These are phyloP conservation scores for Umimayanthus kanabou DNA, from an alignment of 92 coral and sea anemone species.

Conservation along the genomic window DNA sequence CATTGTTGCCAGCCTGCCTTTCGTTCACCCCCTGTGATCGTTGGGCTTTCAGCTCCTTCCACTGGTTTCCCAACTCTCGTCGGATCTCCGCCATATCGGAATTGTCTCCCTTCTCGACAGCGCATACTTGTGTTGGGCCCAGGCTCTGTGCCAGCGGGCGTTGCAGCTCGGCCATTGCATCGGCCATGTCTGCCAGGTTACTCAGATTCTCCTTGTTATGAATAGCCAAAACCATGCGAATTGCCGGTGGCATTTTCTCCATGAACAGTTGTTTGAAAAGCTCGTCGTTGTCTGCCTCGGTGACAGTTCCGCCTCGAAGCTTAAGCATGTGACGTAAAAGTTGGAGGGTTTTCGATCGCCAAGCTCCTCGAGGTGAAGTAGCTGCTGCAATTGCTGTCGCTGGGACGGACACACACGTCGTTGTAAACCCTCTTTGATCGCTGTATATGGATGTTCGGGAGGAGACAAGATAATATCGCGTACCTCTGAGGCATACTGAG, in stretches of 20 bases:
- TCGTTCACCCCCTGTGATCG: too few species aligned
- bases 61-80: background rate
- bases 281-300: too few species aligned
- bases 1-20: too few species aligned
- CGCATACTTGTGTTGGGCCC: conserved; percentile 6
- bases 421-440: too few species aligned
- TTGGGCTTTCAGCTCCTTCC: too few species aligned
- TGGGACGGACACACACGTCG: conserved; percentile 44
- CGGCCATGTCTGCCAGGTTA: conserved; percentile 53
- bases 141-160: too few species aligned
- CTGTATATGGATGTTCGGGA: too few species aligned
- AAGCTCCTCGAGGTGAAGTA: too few species aligned
- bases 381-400: conserved; percentile 52
- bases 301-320: too few species aligned
- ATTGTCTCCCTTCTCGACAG: background rate
- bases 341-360: conserved; percentile 29
- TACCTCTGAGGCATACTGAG: conserved; percentile 55
- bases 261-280: too few species aligned
- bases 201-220: conserved; percentile 4
- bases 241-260: too few species aligned
- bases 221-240: too few species aligned
- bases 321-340: conserved; percentile 41
- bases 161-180: conserved; percentile 60
- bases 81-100: conserved; percentile 5
- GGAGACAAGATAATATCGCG: conserved; percentile 40